Percentiles rank a stretch among this genome's conserved stretches.
Conservation (phyloP, 2,113 vertebrate genomes). For the Eudyptes chrysolophus region DNA sequence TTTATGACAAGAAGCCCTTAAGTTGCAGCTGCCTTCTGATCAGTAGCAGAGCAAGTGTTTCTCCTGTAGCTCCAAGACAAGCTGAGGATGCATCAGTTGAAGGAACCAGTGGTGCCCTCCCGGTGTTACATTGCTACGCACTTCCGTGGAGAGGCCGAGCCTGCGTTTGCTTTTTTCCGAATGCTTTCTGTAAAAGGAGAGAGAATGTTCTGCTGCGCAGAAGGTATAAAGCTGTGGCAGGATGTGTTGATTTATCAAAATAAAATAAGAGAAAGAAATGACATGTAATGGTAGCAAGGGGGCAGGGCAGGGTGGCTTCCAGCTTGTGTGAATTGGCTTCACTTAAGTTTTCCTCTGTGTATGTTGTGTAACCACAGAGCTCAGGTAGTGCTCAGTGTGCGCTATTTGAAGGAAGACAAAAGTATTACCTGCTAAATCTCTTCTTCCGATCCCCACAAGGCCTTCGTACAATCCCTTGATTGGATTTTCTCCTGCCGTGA, state of each 20-base stretch:
- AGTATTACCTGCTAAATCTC: conserved; percentile 85
- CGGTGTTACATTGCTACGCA: conserved; percentile 80
- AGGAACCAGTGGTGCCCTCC: background rate
- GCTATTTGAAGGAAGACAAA: background rate
- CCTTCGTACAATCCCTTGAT: conserved; percentile 87
- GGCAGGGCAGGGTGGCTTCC: background rate
- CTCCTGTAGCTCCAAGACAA: background rate
- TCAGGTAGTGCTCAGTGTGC: background rate
- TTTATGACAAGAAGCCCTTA: background rate
- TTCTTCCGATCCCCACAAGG: conserved; percentile 81
- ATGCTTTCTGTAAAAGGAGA: conserved; percentile 80
- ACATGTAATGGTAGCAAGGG: background rate
- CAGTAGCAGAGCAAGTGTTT: background rate
- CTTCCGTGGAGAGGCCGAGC: conserved; percentile 72
- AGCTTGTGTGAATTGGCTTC: background rate
- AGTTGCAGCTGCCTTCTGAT: background rate
- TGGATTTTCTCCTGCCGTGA: conserved; percentile 81
- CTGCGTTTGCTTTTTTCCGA: conserved; percentile 84
- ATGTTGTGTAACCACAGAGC: background rate
- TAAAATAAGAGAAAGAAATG: background rate
- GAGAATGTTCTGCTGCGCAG: background rate
- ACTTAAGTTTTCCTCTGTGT: background rate
- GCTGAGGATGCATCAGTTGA: accelerated
- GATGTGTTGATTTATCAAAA: background rate
- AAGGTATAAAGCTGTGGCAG: background rate